Conservation (phyloP, 2,797 vertebrate genomes). For the Melanotaenia trifasciata region DNA sequence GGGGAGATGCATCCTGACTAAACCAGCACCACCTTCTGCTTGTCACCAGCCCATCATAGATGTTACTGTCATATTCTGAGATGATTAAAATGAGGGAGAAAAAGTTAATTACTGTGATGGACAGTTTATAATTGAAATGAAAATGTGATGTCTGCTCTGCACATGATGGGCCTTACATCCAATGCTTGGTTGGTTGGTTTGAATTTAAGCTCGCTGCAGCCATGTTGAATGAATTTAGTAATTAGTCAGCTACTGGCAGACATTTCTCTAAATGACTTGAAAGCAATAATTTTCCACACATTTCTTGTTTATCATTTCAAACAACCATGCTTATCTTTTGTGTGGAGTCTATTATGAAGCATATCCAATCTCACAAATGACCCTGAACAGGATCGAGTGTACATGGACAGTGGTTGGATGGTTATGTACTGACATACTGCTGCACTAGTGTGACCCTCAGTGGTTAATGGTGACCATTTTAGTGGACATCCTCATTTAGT, state of each 20-base stretch:
- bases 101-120: constrained; percentile 1
- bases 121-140: constrained; percentile 11
- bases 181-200: constrained; percentile 10
- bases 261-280: constrained; percentile 10
- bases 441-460: no score
- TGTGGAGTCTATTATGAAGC: not conserved
- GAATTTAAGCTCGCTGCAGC: constrained; percentile 4
- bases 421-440: not conserved
- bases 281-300: not conserved
- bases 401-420: not conserved
- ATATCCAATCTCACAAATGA: not conserved
- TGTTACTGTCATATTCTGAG: not conserved
- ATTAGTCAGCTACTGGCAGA: constrained; percentile 13
- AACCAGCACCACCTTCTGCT: not conserved
- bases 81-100: constrained; percentile 5
- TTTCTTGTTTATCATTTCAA: constrained; percentile 27
- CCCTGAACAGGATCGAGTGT: not conserved
- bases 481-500: not conserved
- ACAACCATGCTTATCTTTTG: not conserved
- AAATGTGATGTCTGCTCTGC: not conserved
- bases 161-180: not conserved
- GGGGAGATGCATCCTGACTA: not conserved
- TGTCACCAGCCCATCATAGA: constrained; percentile 5
- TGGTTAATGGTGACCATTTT: not conserved
- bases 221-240: constrained; percentile 7